These are phyloP conservation scores for Machimus atricapillus DNA, from an alignment of 2,888 invertebrate genomes.

Conservation along the genomic window DNA sequence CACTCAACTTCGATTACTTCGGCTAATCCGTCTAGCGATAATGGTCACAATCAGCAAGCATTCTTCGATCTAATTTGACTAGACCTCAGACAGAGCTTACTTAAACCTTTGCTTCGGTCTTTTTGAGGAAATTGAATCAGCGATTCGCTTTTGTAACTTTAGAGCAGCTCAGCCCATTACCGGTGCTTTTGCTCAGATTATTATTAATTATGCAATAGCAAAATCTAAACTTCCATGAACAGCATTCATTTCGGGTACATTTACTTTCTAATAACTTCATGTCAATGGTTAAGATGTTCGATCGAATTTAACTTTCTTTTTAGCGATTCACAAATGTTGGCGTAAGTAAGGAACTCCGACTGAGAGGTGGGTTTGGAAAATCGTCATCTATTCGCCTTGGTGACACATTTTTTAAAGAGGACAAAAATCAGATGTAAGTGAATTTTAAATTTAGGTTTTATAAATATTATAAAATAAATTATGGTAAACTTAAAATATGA, in stretches of 20 bases:
- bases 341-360: conserved; percentile 39
- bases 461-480: too few species aligned
- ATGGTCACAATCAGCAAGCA: background rate
- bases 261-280: background rate
- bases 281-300: background rate
- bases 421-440: conserved; percentile 42
- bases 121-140: background rate
- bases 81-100: background rate
- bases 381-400: conserved; percentile 33
- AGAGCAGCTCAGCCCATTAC: background rate
- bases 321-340: conserved; percentile 46
- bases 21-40: background rate
- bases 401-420: conserved; percentile 38
- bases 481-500: background rate
- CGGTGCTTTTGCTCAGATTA: background rate
- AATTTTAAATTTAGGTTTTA: background rate
- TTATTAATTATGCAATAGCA: background rate
- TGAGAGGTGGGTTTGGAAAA: background rate
- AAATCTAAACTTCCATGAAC: background rate
- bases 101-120: background rate
- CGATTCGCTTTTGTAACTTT: background rate
- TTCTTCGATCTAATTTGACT: background rate
- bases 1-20: background rate
- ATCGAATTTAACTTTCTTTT: background rate
- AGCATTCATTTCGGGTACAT: background rate